Conservation (phyloP, 2,113 vertebrate species). For the Platysternon megacephalum region DNA sequence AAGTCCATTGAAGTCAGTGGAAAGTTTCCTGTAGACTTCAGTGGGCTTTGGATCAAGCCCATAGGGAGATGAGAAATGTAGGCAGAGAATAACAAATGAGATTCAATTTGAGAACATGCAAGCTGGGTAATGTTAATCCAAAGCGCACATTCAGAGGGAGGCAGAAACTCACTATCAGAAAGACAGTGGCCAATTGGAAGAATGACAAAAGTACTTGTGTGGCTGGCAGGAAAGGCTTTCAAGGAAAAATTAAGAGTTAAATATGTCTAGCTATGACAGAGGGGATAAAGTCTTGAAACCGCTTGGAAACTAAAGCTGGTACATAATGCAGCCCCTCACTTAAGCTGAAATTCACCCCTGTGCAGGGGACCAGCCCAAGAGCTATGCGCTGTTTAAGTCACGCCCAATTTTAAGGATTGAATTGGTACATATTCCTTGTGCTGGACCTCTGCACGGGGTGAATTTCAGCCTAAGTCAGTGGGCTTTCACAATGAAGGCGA, state of each 20-base stretch:
- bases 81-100: background rate
- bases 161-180: background rate
- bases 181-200: background rate
- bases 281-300: background rate
- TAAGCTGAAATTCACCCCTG: background rate
- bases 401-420: background rate
- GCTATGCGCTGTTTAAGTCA: too few species aligned
- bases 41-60: background rate
- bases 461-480: background rate
- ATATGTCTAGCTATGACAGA: background rate
- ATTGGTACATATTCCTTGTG: too few species aligned
- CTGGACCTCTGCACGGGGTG: background rate
- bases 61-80: background rate
- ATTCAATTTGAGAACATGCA: background rate
- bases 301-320: accelerated
- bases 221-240: background rate
- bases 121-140: background rate
- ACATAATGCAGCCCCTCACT: background rate
- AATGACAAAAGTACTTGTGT: background rate
- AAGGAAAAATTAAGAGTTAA: background rate
- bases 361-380: accelerated
- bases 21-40: background rate
- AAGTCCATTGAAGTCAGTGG: background rate
- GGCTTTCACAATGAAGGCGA: accelerated
- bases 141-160: background rate